phyloP scores from a whole-genome alignment of 2,888 invertebrate species.

The Lagria hirta region DNA sequence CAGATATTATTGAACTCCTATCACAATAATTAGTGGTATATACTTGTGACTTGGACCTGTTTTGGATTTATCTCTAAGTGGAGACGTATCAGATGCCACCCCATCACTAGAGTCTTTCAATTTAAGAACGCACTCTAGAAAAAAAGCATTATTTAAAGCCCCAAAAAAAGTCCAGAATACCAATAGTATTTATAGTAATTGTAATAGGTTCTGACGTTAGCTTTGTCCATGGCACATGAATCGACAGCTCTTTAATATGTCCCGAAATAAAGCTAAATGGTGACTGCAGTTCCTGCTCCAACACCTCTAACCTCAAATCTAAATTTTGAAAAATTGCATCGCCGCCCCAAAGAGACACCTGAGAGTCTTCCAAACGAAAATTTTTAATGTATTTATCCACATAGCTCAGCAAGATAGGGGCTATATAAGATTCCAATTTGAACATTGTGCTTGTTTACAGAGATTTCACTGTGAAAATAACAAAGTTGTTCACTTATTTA shows the following conservation, averaged over 20 bases:
- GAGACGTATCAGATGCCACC: slow-evolving; percentile 31
- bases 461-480: too few relatives aligned
- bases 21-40: neutral
- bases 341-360: slow-evolving; percentile 96
- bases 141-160: slow-evolving; percentile 57
- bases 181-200: slow-evolving; percentile 94
- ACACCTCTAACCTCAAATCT: slow-evolving; percentile 86
- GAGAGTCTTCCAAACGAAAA: slow-evolving; percentile 89
- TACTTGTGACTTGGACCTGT: slow-evolving; percentile 39
- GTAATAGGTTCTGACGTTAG: slow-evolving; percentile 92
- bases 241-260: slow-evolving; percentile 86
- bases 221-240: slow-evolving; percentile 96
- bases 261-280: slow-evolving; percentile 93
- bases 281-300: slow-evolving; percentile 85
- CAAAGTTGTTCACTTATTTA: too few relatives aligned
- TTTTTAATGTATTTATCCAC: slow-evolving; percentile 93
- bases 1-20: slow-evolving; percentile 1
- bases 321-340: slow-evolving; percentile 91
- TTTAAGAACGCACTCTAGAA: slow-evolving; percentile 54
- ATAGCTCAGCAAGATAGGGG: slow-evolving; percentile 89
- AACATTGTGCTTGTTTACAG: too few relatives aligned
- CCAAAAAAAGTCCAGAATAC: slow-evolving; percentile 51
- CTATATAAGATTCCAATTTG: slow-evolving; percentile 91
- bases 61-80: slow-evolving; percentile 39
- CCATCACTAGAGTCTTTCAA: slow-evolving; percentile 42